Conservation (phyloP, 2,888 invertebrate genomes). For the Matsumyia berberina region DNA sequence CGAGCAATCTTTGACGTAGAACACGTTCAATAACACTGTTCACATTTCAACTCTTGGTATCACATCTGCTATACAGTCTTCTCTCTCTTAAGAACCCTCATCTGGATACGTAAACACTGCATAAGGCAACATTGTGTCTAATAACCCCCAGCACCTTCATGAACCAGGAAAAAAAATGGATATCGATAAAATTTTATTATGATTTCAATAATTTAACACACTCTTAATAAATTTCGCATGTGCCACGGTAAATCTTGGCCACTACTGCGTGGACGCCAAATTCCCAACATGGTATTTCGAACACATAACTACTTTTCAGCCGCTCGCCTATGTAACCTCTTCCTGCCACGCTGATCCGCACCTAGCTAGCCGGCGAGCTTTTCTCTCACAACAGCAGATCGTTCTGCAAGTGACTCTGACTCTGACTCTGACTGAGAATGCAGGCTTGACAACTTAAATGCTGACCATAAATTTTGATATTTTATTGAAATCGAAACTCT, state of each 20-base stretch:
- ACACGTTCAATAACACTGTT: no score
- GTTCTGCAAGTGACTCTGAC: conserved; percentile 27
- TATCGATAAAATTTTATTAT: conserved; percentile 23
- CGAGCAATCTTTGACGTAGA: no score
- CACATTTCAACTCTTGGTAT: no score
- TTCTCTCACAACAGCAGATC: conserved; percentile 11
- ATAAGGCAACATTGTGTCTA: conserved; percentile 4
- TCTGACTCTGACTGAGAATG: conserved; percentile 31
- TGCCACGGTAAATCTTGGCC: conserved; percentile 33
- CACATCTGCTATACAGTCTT: neutral
- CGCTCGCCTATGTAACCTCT: conserved; percentile 2
- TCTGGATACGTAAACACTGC: neutral
- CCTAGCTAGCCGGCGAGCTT: neutral
- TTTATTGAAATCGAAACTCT: conserved; percentile 68
- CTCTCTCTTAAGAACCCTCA: neutral
- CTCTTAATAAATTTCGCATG: conserved; percentile 38
- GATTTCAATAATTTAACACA: conserved; percentile 37
- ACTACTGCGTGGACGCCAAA: conserved; percentile 27
- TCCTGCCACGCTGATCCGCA: neutral
- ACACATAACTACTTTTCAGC: conserved; percentile 36
- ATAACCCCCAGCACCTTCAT: neutral
- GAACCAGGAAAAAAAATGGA: no score
- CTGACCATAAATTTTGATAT: conserved; percentile 50
- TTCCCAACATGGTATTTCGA: conserved; percentile 28
- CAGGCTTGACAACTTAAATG: conserved; percentile 47